Percentiles rank a stretch among this genome's conserved stretches.
These are phyloP conservation scores for Callipepla squamata DNA, from an alignment of 2,113 vertebrate species.

Conservation along the genomic window DNA sequence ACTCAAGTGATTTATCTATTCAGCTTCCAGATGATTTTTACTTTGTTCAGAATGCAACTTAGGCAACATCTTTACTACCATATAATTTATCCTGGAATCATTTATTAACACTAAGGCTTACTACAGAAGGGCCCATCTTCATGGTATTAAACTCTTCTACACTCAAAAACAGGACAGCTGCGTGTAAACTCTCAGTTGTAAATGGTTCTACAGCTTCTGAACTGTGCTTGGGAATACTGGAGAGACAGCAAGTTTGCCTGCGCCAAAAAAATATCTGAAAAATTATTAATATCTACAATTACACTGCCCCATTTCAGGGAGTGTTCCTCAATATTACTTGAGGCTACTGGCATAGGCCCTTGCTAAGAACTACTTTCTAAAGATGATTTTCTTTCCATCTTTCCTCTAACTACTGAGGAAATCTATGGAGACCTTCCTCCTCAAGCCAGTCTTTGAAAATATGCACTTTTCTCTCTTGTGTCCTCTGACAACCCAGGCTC, in stretches of 20 bases:
- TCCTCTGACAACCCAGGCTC: not conserved
- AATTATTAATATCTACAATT: not conserved
- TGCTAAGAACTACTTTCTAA: not conserved
- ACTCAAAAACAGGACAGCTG: not conserved
- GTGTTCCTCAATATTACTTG: not conserved
- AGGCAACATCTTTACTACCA: not conserved
- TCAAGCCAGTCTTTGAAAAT: not conserved
- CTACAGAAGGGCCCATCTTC: not conserved
- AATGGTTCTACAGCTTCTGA: not conserved
- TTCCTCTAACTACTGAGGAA: not conserved
- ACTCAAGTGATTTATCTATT: not conserved
- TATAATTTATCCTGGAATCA: not conserved
- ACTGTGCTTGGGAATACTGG: not conserved
- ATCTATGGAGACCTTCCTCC: not conserved
- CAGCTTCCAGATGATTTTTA: not conserved
- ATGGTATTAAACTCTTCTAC: not conserved
- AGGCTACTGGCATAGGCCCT: not conserved
- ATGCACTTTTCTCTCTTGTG: not conserved
- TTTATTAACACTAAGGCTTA: not conserved
- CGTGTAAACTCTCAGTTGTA: not conserved
- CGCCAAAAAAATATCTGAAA: not conserved
- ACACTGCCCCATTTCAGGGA: not conserved
- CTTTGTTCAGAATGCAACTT: not conserved
- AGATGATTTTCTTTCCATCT: not conserved
- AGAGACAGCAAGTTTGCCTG: not conserved